Conservation (phyloP, 2,113 vertebrate genomes). For the Megaceryle maxima region DNA sequence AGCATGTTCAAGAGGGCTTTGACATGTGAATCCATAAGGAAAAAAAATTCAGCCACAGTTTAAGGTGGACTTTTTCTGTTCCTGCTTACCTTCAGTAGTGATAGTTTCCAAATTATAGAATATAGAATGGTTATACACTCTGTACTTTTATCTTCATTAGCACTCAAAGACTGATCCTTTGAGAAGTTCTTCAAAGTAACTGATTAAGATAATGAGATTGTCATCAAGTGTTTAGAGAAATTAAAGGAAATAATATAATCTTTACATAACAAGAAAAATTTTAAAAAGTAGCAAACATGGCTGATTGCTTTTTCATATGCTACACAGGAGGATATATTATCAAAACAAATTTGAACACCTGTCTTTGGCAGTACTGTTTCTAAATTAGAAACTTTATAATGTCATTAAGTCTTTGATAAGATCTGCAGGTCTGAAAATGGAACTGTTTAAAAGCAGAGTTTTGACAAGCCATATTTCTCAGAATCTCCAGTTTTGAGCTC, state of each 20-base stretch:
- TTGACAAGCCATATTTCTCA: background rate
- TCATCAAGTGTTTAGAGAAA: constrained; percentile 13
- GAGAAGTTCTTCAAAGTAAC: constrained; percentile 9
- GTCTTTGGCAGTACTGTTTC: background rate
- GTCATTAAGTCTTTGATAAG: background rate
- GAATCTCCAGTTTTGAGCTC: background rate
- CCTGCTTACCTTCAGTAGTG: background rate
- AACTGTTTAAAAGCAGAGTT: background rate
- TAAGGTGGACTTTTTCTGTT: background rate
- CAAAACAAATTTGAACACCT: background rate
- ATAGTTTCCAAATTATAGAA: background rate
- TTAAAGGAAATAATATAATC: background rate
- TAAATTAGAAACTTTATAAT: background rate
- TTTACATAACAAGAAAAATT: background rate
- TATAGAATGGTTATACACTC: background rate
- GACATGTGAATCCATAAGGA: background rate
- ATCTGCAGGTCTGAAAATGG: background rate
- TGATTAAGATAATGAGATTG: background rate
- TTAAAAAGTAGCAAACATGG: background rate
- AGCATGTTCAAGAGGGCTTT: background rate
- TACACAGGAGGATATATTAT: background rate
- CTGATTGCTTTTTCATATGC: background rate
- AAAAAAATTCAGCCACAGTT: background rate
- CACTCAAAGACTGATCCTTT: background rate
- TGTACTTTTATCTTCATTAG: background rate